phyloP scores from a whole-genome alignment of 1,140 invertebrate genomes.

The Lucilia cuprina region DNA sequence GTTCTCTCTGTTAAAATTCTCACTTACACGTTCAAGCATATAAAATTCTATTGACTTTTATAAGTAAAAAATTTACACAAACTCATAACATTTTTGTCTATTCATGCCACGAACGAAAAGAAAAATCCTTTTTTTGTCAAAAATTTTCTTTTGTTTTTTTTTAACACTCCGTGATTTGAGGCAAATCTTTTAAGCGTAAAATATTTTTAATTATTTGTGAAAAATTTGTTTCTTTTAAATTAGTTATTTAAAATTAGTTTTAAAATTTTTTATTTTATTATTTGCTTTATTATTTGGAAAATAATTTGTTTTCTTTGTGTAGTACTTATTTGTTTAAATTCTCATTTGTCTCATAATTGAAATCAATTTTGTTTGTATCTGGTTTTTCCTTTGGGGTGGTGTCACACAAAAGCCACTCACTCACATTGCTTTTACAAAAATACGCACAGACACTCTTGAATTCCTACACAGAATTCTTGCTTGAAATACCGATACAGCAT shows the following conservation, averaged over 20 bases:
- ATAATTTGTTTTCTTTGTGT: neutral
- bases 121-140: neutral
- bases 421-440: neutral
- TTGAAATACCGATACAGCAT: neutral
- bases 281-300: neutral
- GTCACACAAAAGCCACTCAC: conserved; percentile 34
- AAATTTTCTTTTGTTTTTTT: neutral
- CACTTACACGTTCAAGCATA: neutral
- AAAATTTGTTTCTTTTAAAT: conserved; percentile 2
- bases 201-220: conserved; percentile 1
- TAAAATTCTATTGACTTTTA: neutral
- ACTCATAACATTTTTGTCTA: neutral
- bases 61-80: neutral
- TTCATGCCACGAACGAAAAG: conserved; percentile 3
- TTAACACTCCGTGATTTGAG: neutral
- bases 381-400: conserved; percentile 37
- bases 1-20: neutral
- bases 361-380: conserved; percentile 38
- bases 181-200: neutral
- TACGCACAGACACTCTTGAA: neutral
- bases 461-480: neutral
- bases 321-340: neutral
- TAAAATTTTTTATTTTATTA: neutral
- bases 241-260: neutral
- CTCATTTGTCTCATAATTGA: conserved; percentile 32